These are phyloP conservation scores for Pristis pectinata DNA, from an alignment of 2,797 vertebrate genomes.

Conservation along the genomic window DNA sequence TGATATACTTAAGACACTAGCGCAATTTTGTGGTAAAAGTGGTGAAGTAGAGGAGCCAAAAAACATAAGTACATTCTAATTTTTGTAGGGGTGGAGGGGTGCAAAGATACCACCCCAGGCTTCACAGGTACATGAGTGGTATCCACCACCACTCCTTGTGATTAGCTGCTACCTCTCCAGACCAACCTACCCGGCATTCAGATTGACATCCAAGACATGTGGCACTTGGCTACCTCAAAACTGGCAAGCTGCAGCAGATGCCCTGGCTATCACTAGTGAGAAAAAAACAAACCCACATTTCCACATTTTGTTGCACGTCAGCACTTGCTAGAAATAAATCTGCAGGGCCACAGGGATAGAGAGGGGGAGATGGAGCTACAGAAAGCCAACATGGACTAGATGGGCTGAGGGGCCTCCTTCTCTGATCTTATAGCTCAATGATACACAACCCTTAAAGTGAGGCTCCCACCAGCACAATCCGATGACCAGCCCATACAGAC, in stretches of 20 bases:
- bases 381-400: no score
- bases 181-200: no score
- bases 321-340: no score
- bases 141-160: no score
- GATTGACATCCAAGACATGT: neutral
- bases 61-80: neutral
- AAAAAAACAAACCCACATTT: no score
- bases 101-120: neutral
- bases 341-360: no score
- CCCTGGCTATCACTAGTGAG: neutral
- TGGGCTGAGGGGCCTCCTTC: no score
- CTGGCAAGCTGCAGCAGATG: neutral
- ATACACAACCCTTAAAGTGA: neutral
- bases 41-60: neutral
- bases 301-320: no score
- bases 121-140: neutral
- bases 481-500: neutral
- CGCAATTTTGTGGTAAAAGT: neutral
- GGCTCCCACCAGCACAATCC: neutral
- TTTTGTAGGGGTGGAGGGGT: neutral
- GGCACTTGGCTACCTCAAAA: no score
- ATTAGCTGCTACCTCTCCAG: neutral
- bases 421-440: no score
- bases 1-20: neutral
- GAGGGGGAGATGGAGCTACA: no score